Conservation (phyloP, 2,113 vertebrate species). For the Piprites chloris region DNA sequence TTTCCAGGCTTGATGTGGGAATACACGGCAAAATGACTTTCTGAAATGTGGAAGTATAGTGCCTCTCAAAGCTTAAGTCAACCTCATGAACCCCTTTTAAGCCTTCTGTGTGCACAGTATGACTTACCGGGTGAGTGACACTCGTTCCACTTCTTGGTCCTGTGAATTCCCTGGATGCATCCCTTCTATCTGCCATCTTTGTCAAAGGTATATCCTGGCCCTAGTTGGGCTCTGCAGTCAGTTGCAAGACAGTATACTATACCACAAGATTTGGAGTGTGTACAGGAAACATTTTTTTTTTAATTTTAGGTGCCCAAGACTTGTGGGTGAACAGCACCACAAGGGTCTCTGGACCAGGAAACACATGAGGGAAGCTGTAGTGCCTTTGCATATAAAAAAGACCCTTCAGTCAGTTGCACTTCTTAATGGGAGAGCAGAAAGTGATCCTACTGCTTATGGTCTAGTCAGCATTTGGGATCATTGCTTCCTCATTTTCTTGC, state of each 20-base stretch:
- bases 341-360: not conserved
- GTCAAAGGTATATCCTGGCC: not conserved
- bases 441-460: not conserved
- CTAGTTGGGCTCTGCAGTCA: not conserved
- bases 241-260: not conserved
- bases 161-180: not conserved
- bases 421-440: not conserved
- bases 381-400: not conserved
- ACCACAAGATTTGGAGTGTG: not conserved
- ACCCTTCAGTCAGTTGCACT: not conserved
- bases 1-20: not conserved
- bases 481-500: not conserved
- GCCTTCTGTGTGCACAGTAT: not conserved
- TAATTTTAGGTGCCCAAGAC: not conserved
- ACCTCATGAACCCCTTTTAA: not conserved
- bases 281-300: not conserved
- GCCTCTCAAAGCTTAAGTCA: not conserved
- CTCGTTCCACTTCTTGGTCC: not conserved
- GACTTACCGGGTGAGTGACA: rapidly evolving
- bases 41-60: not conserved
- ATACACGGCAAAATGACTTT: not conserved
- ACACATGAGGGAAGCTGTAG: rapidly evolving
- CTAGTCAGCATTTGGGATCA: not conserved
- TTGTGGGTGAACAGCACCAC: not conserved
- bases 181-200: not conserved